phyloP scores from a whole-genome alignment of 2,113 vertebrate species.

The Grammatotria lemairii region DNA sequence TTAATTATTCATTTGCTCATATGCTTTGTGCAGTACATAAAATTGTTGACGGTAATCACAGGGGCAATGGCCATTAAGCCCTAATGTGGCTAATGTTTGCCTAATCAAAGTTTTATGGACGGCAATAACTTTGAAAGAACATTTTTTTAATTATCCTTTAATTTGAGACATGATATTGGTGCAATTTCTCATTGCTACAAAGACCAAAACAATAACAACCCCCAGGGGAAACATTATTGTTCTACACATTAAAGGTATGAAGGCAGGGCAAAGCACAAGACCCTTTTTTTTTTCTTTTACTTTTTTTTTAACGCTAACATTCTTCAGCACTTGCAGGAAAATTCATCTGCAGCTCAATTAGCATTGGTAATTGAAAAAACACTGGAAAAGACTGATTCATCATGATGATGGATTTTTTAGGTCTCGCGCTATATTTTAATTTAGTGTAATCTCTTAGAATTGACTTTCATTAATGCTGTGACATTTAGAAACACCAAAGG shows the following conservation, averaged over 20 bases:
- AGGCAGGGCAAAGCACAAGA: constrained; percentile 17
- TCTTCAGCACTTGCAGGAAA: background rate
- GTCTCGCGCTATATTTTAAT: background rate
- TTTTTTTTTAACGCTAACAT: background rate
- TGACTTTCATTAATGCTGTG: constrained; percentile 16
- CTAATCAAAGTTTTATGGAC: constrained; percentile 99
- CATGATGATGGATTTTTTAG: background rate
- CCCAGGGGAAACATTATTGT: constrained; percentile 54
- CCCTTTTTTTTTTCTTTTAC: background rate
- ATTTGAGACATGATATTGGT: constrained; percentile 87
- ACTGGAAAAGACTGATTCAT: constrained; percentile 1
- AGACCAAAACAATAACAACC: constrained; percentile 65
- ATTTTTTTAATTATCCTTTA: constrained; percentile 98
- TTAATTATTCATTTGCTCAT: constrained; percentile 66
- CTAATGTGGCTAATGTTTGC: constrained; percentile 88
- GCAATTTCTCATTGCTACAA: constrained; percentile 83
- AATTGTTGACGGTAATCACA: constrained; percentile 93
- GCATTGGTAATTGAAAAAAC: constrained; percentile 19
- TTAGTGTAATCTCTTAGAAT: background rate
- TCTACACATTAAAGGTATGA: constrained; percentile 51
- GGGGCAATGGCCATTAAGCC: constrained; percentile 92
- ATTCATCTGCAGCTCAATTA: constrained; percentile 30
- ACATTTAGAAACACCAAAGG: constrained; percentile 10
- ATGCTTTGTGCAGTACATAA: constrained; percentile 76
- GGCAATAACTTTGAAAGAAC: constrained; percentile 96